Evolutionary conservation across 2,113 vertebrate genomes (phyloP).

Genomic region (Grammomys dolichurus): DNA sequence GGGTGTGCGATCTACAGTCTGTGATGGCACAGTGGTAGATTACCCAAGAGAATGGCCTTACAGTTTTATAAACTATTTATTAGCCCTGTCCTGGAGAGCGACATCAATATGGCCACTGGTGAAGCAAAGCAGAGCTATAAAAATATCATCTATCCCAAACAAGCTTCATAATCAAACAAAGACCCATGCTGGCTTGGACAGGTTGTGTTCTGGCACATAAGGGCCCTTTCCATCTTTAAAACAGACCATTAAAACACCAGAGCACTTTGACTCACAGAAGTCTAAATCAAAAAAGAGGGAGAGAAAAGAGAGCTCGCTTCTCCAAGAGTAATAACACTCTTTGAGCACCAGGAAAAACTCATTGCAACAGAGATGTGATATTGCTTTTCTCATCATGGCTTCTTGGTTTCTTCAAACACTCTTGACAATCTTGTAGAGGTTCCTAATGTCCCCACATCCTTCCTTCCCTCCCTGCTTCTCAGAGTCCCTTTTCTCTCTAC

Average conservation of each 20-base stretch:
- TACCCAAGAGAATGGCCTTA: slow-evolving; percentile 84
- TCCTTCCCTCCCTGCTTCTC: neutral
- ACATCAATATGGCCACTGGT: slow-evolving; percentile 87
- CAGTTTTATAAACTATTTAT: slow-evolving; percentile 90
- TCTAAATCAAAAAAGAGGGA: slow-evolving; percentile 85
- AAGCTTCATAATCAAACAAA: slow-evolving; percentile 88
- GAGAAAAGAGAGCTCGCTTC: slow-evolving; percentile 73
- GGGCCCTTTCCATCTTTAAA: slow-evolving; percentile 88
- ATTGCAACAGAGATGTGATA: neutral
- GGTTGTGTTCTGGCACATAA: slow-evolving; percentile 85
- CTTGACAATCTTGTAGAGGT: slow-evolving; percentile 41
- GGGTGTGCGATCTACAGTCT: slow-evolving; percentile 69
- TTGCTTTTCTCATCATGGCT: slow-evolving; percentile 65
- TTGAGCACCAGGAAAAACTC: slow-evolving; percentile 56
- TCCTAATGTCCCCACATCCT: neutral
- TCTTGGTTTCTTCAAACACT: slow-evolving; percentile 64
- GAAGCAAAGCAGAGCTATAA: slow-evolving; percentile 89
- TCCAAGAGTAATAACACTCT: slow-evolving; percentile 67
- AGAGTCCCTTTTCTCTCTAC: neutral
- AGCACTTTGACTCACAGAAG: slow-evolving; percentile 85
- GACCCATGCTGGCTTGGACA: slow-evolving; percentile 81
- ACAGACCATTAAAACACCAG: slow-evolving; percentile 88
- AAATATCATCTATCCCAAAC: slow-evolving; percentile 89
- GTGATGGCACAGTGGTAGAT: slow-evolving; percentile 81
- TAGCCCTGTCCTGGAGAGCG: slow-evolving; percentile 85